phyloP scores from a whole-genome alignment of 2,113 vertebrate species.

The Ctenomys sociabilis region DNA sequence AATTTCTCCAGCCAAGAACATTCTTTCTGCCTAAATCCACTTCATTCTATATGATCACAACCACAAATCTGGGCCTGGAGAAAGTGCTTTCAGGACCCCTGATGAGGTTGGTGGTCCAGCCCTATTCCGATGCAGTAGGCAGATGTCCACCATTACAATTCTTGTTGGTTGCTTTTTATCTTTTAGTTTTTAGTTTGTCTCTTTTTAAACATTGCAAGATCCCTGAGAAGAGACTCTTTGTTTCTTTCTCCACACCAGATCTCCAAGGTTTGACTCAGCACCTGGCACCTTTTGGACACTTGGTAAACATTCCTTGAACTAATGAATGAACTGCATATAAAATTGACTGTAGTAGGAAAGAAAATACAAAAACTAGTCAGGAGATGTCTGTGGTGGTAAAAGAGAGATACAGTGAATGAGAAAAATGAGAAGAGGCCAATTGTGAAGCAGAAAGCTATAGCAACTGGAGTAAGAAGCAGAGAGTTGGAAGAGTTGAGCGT shows the following conservation, averaged over 20 bases:
- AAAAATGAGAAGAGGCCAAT: not conserved
- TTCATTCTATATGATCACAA: not conserved
- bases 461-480: not conserved
- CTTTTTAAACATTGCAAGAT: not conserved
- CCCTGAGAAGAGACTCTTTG: not conserved
- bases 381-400: not conserved
- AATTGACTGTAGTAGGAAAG: not conserved
- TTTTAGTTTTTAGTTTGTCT: not conserved
- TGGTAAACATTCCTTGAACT: not conserved
- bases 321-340: not conserved
- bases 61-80: not conserved
- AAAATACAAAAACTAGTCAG: not conserved
- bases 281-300: not conserved
- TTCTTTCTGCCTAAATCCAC: not conserved
- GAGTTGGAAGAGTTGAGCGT: not conserved
- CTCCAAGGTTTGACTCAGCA: not conserved
- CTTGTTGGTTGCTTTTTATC: not conserved
- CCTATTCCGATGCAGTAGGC: accelerated
- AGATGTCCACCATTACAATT: not conserved
- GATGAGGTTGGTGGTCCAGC: not conserved
- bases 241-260: not conserved
- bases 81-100: not conserved
- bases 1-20: not conserved
- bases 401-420: not conserved
- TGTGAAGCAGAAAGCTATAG: not conserved